Conservation (phyloP, 2,888 invertebrate genomes). For the Cetonia aurata region DNA sequence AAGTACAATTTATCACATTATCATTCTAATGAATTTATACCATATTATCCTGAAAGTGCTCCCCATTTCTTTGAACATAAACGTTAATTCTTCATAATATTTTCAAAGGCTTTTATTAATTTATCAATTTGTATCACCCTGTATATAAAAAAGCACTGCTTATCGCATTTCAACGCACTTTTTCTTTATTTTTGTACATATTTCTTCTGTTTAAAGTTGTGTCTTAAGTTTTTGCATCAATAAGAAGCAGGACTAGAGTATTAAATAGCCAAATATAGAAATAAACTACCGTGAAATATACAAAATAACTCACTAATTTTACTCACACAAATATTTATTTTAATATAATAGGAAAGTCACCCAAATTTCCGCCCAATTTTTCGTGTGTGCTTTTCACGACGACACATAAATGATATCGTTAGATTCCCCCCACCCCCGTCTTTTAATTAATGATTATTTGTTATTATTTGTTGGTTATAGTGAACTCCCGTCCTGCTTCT, state of each 20-base stretch:
- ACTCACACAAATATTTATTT: neutral
- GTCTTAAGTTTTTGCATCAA: slow-evolving; percentile 9
- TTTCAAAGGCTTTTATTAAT: too few relatives aligned
- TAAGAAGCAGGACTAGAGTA: slow-evolving; percentile 58
- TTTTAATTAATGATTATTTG: slow-evolving; percentile 33
- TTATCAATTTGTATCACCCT: too few relatives aligned
- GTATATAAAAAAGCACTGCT: neutral
- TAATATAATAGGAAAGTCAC: neutral
- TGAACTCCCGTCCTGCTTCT: slow-evolving; percentile 67
- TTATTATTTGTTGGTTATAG: slow-evolving; percentile 62
- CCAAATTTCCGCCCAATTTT: neutral
- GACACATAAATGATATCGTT: neutral
- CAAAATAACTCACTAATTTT: neutral
- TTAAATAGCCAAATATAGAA: slow-evolving; percentile 37
- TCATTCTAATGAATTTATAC: too few relatives aligned
- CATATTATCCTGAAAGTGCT: too few relatives aligned
- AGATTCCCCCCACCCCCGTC: neutral
- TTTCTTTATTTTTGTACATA: slow-evolving; percentile 2
- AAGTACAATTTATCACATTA: too few relatives aligned
- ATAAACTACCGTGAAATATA: neutral
- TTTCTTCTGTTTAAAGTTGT: neutral
- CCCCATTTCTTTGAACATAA: too few relatives aligned
- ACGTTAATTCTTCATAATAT: too few relatives aligned
- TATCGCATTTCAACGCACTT: slow-evolving; percentile 1
- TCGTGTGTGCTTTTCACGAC: slow-evolving; percentile 1